Evolutionary conservation across 2,888 invertebrate species (phyloP), one percentile per base, ranked within the genome.

Genomic region (Nematopogon swammerdamellus): DNA sequence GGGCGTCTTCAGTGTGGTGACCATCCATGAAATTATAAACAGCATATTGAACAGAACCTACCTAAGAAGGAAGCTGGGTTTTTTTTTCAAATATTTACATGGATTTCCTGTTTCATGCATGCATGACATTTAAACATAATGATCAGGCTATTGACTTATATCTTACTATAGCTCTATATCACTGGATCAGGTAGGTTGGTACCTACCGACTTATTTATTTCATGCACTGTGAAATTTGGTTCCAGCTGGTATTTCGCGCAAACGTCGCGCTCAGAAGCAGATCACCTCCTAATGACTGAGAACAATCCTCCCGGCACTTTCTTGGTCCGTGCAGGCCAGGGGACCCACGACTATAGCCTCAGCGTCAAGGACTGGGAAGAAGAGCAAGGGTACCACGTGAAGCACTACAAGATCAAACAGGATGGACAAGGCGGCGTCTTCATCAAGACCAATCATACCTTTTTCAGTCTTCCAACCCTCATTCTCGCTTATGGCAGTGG

Each of bases 361-460:
- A 87, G 87, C 42, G 88, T 92, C 16, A 88, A 89, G 72, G 94
- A 95, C 69, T 89, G 89, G 86, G 92, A 94, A 64, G 87, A 88
- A 61, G 83, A 83, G 49, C 82, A 89, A 59, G 88, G 88, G 44
- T 89, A 89, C 64, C 92, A 92, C 64, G 92, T 94, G 18, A 95
- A 95, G 68, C 95, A 95, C 70, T 95, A 95, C 79, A 93, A 93
- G 72, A 93, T 95, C 62, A 91, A 93, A 64, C 89, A 91, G 46
- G 75, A 93, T 61, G 92, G 92, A 64, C 91, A 92, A 64, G 92
- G 92, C 29, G 92, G 91, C 52, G 93, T 86, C 67, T 95, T 88
- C 68, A 94, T 95, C 61, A 92, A 8, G 36, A 3, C 8, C 14
- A n/a, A n/a, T n/a, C 36, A 36, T 3, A 3, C 3, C 11, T 36